These are phyloP conservation scores for Pampusana beccarii DNA, from an alignment of 2,113 vertebrate genomes.

Conservation along the genomic window DNA sequence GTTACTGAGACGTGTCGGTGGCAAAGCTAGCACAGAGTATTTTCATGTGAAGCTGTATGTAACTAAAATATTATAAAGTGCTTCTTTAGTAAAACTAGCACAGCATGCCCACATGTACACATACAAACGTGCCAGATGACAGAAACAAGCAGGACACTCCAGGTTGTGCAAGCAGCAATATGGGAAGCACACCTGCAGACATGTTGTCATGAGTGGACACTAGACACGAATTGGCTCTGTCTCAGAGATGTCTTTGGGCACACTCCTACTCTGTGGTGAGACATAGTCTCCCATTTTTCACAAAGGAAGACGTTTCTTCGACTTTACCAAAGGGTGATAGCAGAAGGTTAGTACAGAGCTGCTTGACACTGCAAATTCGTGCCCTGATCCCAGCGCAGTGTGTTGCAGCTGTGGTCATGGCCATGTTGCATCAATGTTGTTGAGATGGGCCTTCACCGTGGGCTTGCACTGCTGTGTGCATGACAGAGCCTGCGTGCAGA, in stretches of 20 bases:
- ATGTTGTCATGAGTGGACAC: neutral
- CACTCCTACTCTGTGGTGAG: fast-evolving
- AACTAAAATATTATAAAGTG: neutral
- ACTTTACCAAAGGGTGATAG: neutral
- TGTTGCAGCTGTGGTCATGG: neutral
- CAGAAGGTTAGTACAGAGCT: neutral
- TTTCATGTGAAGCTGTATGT: neutral
- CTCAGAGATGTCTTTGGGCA: neutral
- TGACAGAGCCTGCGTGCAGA: neutral
- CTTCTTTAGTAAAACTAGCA: neutral
- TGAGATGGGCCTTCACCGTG: fast-evolving
- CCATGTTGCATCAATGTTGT: fast-evolving
- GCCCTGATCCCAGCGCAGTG: neutral
- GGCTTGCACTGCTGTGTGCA: neutral
- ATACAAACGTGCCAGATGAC: neutral
- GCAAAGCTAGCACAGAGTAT: neutral
- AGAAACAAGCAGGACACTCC: neutral
- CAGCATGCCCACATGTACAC: too few relatives aligned
- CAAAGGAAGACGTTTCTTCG: neutral
- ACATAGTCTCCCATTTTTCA: neutral
- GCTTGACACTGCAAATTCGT: neutral
- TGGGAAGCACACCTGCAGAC: fast-evolving
- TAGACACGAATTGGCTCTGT: neutral
- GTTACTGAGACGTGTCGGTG: neutral
- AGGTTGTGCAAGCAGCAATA: neutral